Evolutionary conservation across 2,113 vertebrate genomes (phyloP), one percentile per base, ranked within the genome.

Genomic region (Rostratula benghalensis): DNA sequence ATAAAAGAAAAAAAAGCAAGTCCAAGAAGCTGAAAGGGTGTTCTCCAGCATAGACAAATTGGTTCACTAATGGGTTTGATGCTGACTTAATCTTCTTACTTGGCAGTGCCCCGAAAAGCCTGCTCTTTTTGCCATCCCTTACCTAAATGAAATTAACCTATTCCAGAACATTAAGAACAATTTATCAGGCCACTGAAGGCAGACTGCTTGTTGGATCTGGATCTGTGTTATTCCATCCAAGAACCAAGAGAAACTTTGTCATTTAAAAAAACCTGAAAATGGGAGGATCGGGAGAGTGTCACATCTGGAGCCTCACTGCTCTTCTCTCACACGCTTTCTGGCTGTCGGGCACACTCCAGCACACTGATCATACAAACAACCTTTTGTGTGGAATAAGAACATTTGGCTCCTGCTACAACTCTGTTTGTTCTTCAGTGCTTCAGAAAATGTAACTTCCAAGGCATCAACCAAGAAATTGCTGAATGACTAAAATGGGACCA

Each of bases 141-240:
- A 80, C 37, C 75, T 50, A 91, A 96, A 95, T 80, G 50, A 93
- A 91, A 92, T 90, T 94, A 90, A 93, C 75, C 68, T 80, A 35
- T 88, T 94, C 71, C 82, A 85, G 59, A 95, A 87, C 90, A 95
- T 93, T 78, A 95, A 65, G 89, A 89, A 60, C 61, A 89, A 93
- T 97, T 95, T 94, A 82, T 91, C 93, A 95, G 53, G 57, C 53
- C 81, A 94, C 45, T 86, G 93, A 91, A 93, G 73, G 91, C 57
- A 53, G 53, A 65, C 53, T 83, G 57, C 31, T 79, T 79, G 65
- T n/a, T 79, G 87, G 89, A 85, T 61, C 37, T 76, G 61, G 39
- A 84, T n/a, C 70, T 79, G 57, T 84, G 20, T 51, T 82, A 78
- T 82, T 68, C 53, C 74, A 76, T 35, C 69, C 84, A 94, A 85